These are phyloP conservation scores for Pholis gunnellus DNA, from an alignment of 2,113 vertebrate species.

Conservation along the genomic window DNA sequence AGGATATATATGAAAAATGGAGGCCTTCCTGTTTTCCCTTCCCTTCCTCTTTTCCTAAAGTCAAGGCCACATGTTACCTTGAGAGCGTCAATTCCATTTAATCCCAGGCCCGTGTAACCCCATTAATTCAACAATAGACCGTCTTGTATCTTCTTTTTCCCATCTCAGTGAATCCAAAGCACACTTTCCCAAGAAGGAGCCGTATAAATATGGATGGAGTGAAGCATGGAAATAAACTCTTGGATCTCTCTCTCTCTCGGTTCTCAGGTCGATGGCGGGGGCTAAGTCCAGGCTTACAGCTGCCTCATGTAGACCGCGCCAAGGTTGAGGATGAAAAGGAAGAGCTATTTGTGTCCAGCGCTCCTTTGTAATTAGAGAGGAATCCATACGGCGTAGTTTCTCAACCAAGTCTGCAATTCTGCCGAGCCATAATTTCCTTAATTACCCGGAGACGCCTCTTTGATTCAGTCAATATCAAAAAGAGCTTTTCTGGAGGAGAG, in stretches of 20 bases:
- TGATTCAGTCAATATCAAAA: slow-evolving; percentile 74
- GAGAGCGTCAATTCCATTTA: slow-evolving; percentile 24
- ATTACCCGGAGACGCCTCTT: slow-evolving; percentile 72
- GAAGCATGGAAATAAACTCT: slow-evolving; percentile 48
- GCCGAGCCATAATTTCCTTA: slow-evolving; percentile 74
- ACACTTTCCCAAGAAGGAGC: slow-evolving; percentile 68
- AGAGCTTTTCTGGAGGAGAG: slow-evolving; percentile 66
- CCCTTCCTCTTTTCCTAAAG: not conserved
- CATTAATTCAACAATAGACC: slow-evolving; percentile 40
- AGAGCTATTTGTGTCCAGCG: slow-evolving; percentile 68
- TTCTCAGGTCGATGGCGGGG: slow-evolving; percentile 57
- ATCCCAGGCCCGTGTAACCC: slow-evolving; percentile 21
- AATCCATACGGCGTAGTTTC: slow-evolving; percentile 65
- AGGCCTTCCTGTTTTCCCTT: not conserved
- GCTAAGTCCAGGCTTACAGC: slow-evolving; percentile 73
- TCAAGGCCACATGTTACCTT: slow-evolving; percentile 28
- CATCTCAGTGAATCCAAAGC: slow-evolving; percentile 54
- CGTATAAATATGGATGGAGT: slow-evolving; percentile 44
- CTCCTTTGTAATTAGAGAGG: slow-evolving; percentile 76
- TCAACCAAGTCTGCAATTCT: slow-evolving; percentile 68
- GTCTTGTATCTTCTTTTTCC: slow-evolving; percentile 20
- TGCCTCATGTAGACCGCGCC: slow-evolving; percentile 58
- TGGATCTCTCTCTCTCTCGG: slow-evolving; percentile 18
- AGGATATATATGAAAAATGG: not conserved
- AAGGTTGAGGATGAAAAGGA: slow-evolving; percentile 70